A percentile compares a stretch with the other conserved stretches of the same genome.
These are phyloP conservation scores for Zaprionus ghesquierei DNA, from an alignment of 1,140 invertebrate species.

Conservation along the genomic window DNA sequence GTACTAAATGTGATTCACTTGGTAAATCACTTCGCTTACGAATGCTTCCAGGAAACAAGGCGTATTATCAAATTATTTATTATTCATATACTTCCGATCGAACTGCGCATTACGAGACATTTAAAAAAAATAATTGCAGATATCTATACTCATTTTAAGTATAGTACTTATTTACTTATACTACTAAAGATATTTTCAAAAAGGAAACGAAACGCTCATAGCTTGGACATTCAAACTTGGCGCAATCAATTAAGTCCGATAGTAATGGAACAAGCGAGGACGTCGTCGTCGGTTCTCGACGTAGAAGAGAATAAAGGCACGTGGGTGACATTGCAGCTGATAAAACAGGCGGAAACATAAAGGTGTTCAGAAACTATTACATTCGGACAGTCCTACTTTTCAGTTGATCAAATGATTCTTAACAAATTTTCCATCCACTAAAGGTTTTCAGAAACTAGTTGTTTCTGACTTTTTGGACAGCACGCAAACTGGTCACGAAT, in stretches of 20 bases:
- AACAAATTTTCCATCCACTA: slow-evolving; percentile 19
- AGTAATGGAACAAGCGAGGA: slow-evolving; percentile 50
- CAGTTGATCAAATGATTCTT: slow-evolving; percentile 74
- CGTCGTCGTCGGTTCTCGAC: slow-evolving; percentile 35
- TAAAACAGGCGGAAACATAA: slow-evolving; percentile 54
- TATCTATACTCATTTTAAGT: not conserved
- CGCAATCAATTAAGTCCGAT: slow-evolving; percentile 64
- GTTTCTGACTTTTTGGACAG: slow-evolving; percentile 11
- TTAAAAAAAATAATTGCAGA: not conserved
- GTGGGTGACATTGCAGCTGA: slow-evolving; percentile 31
- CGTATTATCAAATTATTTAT: not conserved
- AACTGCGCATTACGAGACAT: not conserved
- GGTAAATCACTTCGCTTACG: not conserved
- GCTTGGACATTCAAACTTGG: slow-evolving; percentile 14
- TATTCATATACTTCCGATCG: not conserved
- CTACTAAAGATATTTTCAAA: not conserved
- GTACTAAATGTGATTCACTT: slow-evolving; percentile 2
- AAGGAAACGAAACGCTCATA: slow-evolving; percentile 18
- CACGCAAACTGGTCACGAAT: slow-evolving; percentile 75
- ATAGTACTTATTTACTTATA: not conserved
- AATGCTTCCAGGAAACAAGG: slow-evolving; percentile 15
- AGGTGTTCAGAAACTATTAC: slow-evolving; percentile 65
- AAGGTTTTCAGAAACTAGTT: slow-evolving; percentile 35
- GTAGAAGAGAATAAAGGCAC: slow-evolving; percentile 29
- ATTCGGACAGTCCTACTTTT: slow-evolving; percentile 44